A percentile compares a stretch with the other conserved stretches of the same genome.
These are phyloP conservation scores for Holothuria glaberrima DNA, from an alignment of 35 echinoderm and acorn worm genomes.

Conservation along the genomic window DNA sequence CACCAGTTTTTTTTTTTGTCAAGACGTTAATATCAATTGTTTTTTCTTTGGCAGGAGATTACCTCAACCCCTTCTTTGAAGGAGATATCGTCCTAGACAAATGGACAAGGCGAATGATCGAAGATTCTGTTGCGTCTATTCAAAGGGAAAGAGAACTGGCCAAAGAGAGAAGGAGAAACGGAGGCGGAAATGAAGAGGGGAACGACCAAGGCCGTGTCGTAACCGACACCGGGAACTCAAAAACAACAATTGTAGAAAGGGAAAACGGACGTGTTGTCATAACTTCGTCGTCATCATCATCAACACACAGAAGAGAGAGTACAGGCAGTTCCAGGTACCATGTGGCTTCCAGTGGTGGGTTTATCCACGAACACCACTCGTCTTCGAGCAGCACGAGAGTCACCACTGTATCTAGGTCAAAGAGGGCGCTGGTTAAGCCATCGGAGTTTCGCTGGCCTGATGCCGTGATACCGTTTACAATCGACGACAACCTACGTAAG, in stretches of 20 bases:
- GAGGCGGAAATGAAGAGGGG: not conserved
- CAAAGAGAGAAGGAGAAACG: not conserved
- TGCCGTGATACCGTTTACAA: slow-evolving; percentile 76
- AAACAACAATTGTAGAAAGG: not conserved
- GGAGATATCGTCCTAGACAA: slow-evolving; percentile 78
- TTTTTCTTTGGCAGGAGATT: not conserved
- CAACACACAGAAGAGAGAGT: too few species aligned
- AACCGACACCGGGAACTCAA: not conserved
- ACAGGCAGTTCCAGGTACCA: not conserved
- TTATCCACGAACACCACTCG: not conserved
- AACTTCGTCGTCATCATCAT: not conserved
- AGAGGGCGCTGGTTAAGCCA: slow-evolving; percentile 63
- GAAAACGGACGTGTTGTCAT: not conserved
- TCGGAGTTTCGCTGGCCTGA: slow-evolving; percentile 60
- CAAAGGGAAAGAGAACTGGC: not conserved
- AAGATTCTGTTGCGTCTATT: not conserved
- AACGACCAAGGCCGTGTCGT: too few species aligned
- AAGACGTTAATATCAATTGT: too few species aligned
- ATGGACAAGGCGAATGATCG: slow-evolving; percentile 28
- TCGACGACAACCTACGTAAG: slow-evolving; percentile 79
- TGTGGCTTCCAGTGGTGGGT: too few species aligned
- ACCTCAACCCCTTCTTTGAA: slow-evolving; percentile 81
- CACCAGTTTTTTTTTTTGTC: too few species aligned
- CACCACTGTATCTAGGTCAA: not conserved
- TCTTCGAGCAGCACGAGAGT: not conserved